These are phyloP conservation scores for Poliocrania exsul DNA, from an alignment of 2,797 vertebrate species.

Conservation along the genomic window DNA sequence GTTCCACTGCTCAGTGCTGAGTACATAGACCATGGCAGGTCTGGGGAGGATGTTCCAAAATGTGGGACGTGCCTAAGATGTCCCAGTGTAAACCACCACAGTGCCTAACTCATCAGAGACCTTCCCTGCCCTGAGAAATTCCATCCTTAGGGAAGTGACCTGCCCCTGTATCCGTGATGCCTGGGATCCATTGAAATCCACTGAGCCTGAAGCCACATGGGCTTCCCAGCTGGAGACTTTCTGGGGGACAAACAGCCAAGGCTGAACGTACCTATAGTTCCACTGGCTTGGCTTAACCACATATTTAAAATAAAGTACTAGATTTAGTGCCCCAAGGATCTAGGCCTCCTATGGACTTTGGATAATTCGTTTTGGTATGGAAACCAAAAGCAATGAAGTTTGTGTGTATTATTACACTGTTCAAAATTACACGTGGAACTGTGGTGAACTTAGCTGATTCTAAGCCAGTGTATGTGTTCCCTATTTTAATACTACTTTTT, in stretches of 20 bases:
- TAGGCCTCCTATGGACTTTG: neutral
- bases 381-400: neutral
- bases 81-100: neutral
- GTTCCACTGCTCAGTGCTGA: neutral
- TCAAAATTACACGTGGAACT: neutral
- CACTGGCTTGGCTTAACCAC: neutral
- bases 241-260: neutral
- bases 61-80: rapidly evolving
- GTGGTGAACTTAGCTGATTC: neutral
- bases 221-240: neutral
- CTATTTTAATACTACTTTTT: neutral
- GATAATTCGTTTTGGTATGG: neutral
- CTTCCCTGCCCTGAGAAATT: neutral
- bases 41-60: neutral
- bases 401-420: neutral
- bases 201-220: neutral
- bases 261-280: neutral
- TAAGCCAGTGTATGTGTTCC: neutral
- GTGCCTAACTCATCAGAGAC: neutral
- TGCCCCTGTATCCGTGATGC: rapidly evolving
- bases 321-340: neutral
- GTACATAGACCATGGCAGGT: neutral
- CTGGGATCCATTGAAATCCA: neutral
- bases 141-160: neutral
- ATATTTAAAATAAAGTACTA: neutral